Conservation (phyloP, 2,113 vertebrate species). For the Anoplopoma fimbria region DNA sequence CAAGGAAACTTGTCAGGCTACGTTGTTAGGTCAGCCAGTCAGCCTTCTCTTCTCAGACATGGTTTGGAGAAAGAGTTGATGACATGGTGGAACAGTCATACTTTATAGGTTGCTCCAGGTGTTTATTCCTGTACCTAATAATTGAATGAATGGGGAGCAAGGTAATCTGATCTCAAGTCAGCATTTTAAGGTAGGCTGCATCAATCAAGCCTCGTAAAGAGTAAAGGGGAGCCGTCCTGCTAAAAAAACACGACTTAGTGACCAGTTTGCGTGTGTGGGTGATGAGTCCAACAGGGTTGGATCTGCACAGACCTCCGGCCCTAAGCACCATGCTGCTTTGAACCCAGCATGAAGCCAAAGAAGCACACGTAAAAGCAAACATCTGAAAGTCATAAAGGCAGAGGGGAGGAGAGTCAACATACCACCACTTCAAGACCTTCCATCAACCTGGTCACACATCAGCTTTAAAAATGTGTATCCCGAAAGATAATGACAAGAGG, state of each 20-base stretch:
- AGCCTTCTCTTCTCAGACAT: constrained; percentile 33
- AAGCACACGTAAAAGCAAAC: constrained; percentile 55
- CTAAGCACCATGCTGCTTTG: constrained; percentile 56
- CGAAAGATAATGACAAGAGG: neutral
- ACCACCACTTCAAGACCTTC: constrained; percentile 29
- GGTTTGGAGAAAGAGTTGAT: constrained; percentile 17
- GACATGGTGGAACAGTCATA: constrained; percentile 11
- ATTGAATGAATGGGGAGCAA: constrained; percentile 1
- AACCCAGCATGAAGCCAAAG: constrained; percentile 53
- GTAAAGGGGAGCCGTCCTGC: constrained; percentile 28
- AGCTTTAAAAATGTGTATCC: constrained; percentile 1
- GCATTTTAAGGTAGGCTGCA: constrained; percentile 37
- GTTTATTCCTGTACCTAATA: constrained; percentile 44
- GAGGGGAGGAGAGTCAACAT: constrained; percentile 29
- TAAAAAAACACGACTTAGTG: constrained; percentile 54
- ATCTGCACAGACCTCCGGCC: constrained; percentile 44
- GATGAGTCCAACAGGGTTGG: constrained; percentile 51
- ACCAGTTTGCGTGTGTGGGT: constrained; percentile 53
- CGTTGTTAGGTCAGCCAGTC: constrained; percentile 48
- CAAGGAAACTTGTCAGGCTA: constrained; percentile 32
- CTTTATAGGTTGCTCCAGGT: constrained; percentile 30
- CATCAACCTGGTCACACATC: constrained; percentile 1
- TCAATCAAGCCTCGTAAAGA: constrained; percentile 40
- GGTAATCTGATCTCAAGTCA: constrained; percentile 47
- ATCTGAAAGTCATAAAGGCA: constrained; percentile 70